Evolutionary conservation across 2,797 vertebrate species (phyloP).

Genomic region (Pagetopsis macropterus): DNA sequence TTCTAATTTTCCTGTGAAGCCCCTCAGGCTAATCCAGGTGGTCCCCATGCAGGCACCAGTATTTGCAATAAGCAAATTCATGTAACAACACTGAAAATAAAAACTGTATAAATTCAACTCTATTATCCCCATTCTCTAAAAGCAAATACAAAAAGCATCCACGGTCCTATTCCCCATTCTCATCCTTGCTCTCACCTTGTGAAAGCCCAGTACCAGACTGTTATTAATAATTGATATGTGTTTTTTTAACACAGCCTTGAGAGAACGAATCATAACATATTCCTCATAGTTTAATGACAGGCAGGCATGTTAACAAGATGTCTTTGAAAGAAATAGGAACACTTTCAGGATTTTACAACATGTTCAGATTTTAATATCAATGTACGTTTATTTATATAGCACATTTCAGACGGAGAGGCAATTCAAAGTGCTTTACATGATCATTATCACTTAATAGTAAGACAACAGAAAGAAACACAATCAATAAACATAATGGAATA

Average conservation of each 20-base stretch:
- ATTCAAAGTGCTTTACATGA: too few species aligned
- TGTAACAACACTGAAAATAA: constrained; percentile 53
- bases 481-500: too few species aligned
- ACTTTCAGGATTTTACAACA: constrained; percentile 10
- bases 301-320: constrained; percentile 33
- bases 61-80: constrained; percentile 38
- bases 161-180: constrained; percentile 2
- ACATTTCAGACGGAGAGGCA: too few species aligned
- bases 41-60: constrained; percentile 33
- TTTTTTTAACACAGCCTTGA: constrained; percentile 46
- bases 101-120: constrained; percentile 52
- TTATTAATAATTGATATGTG: constrained; percentile 67
- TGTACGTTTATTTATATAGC: too few species aligned
- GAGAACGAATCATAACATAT: constrained; percentile 30
- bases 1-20: constrained; percentile 31
- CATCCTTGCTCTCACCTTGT: constrained; percentile 62
- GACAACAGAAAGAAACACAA: too few species aligned
- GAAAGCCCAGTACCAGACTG: constrained; percentile 51
- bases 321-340: constrained; percentile 13
- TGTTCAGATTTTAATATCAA: constrained; percentile 20
- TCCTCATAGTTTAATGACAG: constrained; percentile 32
- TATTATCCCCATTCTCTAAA: constrained; percentile 48
- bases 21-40: constrained; percentile 37
- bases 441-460: too few species aligned
- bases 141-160: constrained; percentile 44